These are phyloP conservation scores for Anguilla pacifica DNA, from an alignment of 2,797 vertebrate genomes.

Conservation along the genomic window DNA sequence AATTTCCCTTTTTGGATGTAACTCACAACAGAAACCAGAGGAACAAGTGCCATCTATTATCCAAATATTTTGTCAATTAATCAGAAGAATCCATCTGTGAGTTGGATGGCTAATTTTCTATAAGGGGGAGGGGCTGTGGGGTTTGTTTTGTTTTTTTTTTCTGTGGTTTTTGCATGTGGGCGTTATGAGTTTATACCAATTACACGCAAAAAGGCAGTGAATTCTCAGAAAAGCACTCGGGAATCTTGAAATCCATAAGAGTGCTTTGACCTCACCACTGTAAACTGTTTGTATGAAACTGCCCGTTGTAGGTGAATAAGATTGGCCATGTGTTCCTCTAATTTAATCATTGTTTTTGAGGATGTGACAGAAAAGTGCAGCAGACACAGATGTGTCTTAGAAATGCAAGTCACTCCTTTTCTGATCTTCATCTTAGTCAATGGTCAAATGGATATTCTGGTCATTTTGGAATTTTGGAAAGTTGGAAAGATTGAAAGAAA, in stretches of 20 bases:
- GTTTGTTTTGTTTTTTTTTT: conserved; percentile 17
- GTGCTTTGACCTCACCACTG: conserved; percentile 58
- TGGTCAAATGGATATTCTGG: not conserved
- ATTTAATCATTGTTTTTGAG: conserved; percentile 46
- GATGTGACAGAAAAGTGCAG: conserved; percentile 43
- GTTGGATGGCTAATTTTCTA: not conserved
- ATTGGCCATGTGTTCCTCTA: conserved; percentile 46
- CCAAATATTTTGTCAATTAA: conserved; percentile 14
- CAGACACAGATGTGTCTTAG: conserved; percentile 23
- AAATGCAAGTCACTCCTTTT: conserved; percentile 5
- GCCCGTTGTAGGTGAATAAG: conserved; percentile 51
- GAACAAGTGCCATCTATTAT: not conserved
- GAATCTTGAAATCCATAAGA: conserved; percentile 47
- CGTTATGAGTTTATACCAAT: conserved; percentile 53
- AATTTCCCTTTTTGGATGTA: not conserved
- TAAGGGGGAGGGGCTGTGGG: not conserved
- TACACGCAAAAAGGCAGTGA: conserved; percentile 41
- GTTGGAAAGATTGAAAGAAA: no score
- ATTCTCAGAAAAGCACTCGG: conserved; percentile 60
- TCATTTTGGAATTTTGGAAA: not conserved
- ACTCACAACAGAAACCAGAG: not conserved
- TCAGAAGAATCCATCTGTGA: not conserved
- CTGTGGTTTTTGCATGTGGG: conserved; percentile 45
- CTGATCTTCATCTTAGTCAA: not conserved
- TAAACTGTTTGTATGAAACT: conserved; percentile 62